phyloP scores from a whole-genome alignment of 2,888 invertebrate genomes.

The Omphaloscelis lunosa region DNA sequence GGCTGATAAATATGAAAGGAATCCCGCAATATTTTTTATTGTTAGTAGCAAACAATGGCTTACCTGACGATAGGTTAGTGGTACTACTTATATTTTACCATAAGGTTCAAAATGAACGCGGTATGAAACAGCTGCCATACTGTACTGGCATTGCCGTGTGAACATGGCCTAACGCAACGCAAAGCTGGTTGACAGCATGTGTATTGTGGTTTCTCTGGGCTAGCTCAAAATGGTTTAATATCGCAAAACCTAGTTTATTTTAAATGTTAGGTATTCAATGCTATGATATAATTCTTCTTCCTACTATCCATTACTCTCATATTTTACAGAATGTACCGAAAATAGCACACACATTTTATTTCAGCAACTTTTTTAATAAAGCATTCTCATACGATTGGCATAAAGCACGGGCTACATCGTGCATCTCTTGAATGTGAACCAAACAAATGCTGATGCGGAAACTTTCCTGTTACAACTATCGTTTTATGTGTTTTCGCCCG shows the following conservation, averaged over 20 bases:
- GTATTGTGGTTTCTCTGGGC: no score
- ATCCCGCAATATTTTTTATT: neutral
- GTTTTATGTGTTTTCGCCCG: conserved; percentile 37
- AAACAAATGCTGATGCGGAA: conserved; percentile 35
- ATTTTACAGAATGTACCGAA: conserved; percentile 10
- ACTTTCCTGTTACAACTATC: conserved; percentile 23
- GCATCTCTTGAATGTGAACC: conserved; percentile 38
- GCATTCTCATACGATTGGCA: conserved; percentile 43
- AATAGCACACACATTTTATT: conserved; percentile 19
- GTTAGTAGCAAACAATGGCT: neutral
- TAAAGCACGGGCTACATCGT: conserved; percentile 28
- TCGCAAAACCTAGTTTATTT: neutral
- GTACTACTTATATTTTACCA: neutral
- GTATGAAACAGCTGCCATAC: neutral
- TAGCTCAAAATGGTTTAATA: neutral
- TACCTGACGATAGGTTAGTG: neutral
- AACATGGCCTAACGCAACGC: neutral
- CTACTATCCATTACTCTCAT: neutral
- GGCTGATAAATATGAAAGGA: neutral
- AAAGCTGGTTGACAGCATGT: neutral
- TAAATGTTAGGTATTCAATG: neutral
- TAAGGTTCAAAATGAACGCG: neutral
- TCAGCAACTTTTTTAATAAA: conserved; percentile 46
- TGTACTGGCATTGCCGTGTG: neutral
- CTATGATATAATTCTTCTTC: neutral